Evolutionary conservation across 2,797 vertebrate genomes (phyloP).

Genomic region (Cyprinodon diabolis): DNA sequence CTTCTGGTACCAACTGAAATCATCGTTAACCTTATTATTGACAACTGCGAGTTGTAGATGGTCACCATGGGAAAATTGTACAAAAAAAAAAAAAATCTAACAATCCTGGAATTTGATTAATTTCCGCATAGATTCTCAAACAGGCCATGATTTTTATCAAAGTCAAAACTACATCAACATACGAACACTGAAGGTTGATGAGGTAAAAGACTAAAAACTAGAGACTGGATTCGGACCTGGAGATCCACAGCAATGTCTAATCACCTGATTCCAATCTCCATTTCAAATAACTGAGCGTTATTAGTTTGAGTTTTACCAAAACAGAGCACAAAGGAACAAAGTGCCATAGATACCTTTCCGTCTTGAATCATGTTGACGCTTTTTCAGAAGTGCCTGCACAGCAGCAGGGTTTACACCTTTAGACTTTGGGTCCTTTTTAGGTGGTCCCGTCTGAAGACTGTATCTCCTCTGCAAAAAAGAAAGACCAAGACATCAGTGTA

Average conservation of each 20-base stretch:
- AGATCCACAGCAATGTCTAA: neutral
- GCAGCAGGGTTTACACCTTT: constrained; percentile 93
- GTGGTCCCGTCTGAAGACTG: constrained; percentile 93
- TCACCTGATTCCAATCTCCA: neutral
- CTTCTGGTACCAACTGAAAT: too few relatives aligned
- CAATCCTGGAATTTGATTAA: too few relatives aligned
- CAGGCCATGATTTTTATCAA: neutral
- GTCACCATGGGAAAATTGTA: too few relatives aligned
- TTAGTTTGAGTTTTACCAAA: neutral
- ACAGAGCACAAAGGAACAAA: neutral
- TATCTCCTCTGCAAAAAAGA: constrained; percentile 87
- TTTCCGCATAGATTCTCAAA: too few relatives aligned
- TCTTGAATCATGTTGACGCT: constrained; percentile 79
- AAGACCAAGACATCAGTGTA: neutral
- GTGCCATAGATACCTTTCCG: constrained; percentile 82
- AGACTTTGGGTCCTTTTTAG: constrained; percentile 91
- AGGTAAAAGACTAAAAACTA: neutral
- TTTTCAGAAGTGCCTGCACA: constrained; percentile 90
- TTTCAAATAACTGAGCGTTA: neutral
- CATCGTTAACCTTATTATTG: too few relatives aligned
- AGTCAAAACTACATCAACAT: neutral
- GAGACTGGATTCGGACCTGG: neutral
- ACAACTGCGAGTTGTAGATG: too few relatives aligned
- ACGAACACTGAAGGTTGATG: neutral
- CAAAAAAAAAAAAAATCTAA: neutral